A percentile compares a stretch with the other conserved stretches of the same genome.
phyloP scores from a whole-genome alignment of 2,888 invertebrate species.

The Pherbina coryleti region DNA sequence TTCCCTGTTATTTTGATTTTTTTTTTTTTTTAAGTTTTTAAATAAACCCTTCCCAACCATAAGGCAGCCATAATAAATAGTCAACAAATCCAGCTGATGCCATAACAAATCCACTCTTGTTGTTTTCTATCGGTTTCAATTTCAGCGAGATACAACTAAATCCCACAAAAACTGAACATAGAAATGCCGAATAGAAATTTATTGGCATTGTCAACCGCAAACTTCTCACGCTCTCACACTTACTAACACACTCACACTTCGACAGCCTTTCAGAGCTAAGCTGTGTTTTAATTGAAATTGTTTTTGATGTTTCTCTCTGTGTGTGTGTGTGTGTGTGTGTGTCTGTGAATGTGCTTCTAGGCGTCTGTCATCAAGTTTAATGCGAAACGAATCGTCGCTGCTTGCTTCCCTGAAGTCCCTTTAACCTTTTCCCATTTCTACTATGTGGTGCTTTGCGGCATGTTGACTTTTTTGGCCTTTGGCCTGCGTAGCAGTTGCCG shows the following conservation, averaged over 20 bases:
- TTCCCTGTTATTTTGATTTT: neutral
- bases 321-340: neutral
- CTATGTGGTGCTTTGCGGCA: no score
- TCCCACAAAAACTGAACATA: neutral
- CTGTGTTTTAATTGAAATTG: slow-evolving; percentile 4
- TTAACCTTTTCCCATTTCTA: no score
- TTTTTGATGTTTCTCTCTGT: neutral
- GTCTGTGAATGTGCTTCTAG: neutral
- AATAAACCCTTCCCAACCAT: neutral
- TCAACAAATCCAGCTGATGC: neutral
- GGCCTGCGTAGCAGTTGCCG: neutral
- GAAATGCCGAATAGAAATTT: neutral
- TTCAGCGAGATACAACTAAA: neutral
- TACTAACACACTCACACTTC: neutral
- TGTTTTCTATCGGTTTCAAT: neutral
- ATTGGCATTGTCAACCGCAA: slow-evolving; percentile 11
- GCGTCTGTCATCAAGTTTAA: neutral
- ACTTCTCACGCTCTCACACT: no score
- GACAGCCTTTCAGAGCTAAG: neutral
- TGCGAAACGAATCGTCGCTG: neutral
- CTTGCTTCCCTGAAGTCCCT: neutral
- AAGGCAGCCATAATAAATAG: neutral
- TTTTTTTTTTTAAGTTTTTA: neutral
- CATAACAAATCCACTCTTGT: neutral
- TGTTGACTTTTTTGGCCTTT: no score